These are phyloP conservation scores for Heliconius melpomene DNA, from an alignment of 1,140 invertebrate genomes.

Conservation along the genomic window DNA sequence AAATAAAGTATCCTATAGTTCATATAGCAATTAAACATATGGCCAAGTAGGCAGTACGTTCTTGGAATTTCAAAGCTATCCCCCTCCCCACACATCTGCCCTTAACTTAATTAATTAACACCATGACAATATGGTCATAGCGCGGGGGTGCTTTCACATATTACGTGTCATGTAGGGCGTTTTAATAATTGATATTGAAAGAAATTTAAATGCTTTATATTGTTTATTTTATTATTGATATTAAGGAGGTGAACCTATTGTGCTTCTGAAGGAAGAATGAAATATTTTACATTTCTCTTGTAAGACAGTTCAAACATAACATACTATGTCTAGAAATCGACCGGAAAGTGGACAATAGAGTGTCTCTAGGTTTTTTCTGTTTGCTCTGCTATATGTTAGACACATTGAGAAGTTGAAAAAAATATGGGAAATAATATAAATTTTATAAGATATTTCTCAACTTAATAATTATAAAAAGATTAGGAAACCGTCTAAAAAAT, in stretches of 20 bases:
- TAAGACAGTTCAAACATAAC: too few species aligned
- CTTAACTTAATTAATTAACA: conserved; percentile 40
- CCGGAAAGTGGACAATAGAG: too few species aligned
- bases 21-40: not conserved
- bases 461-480: not conserved
- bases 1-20: not conserved
- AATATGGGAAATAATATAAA: too few species aligned
- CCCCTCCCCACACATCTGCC: conserved; percentile 1
- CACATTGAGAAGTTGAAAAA: too few species aligned
- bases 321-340: too few species aligned
- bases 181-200: conserved; percentile 5
- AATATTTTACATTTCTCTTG: too few species aligned
- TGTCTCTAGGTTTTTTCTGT: too few species aligned
- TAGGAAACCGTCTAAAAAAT: too few species aligned
- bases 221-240: not conserved
- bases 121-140: conserved; percentile 34
- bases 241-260: too few species aligned
- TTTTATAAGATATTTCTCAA: too few species aligned
- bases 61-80: not conserved
- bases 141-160: conserved; percentile 25
- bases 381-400: too few species aligned
- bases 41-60: not conserved
- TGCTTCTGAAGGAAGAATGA: too few species aligned
- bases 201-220: not conserved
- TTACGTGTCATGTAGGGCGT: conserved; percentile 14